These are phyloP conservation scores for Tinea pellionella DNA, from an alignment of 2,888 invertebrate genomes.

Conservation along the genomic window DNA sequence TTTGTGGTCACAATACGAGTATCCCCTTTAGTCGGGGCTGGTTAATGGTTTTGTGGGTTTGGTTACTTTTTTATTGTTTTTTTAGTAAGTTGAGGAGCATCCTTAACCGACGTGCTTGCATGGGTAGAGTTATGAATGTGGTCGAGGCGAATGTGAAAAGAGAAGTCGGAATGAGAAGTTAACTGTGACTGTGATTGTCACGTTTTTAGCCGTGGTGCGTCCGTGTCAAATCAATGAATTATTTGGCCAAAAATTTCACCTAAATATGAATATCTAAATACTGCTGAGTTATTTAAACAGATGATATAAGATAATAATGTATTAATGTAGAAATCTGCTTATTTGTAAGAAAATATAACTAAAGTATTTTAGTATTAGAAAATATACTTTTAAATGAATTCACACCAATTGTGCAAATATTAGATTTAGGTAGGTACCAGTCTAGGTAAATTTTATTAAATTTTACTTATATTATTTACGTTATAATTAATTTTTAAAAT, in stretches of 20 bases:
- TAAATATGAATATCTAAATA: neutral
- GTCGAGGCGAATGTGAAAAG: too few species aligned
- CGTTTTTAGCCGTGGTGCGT: too few species aligned
- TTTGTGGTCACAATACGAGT: neutral
- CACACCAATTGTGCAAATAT: neutral
- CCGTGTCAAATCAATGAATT: too few species aligned
- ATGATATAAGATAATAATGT: neutral
- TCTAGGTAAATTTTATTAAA: neutral
- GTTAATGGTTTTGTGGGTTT: neutral
- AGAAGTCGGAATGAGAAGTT: too few species aligned
- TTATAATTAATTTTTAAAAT: neutral
- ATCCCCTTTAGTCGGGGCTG: too few species aligned
- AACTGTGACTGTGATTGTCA: too few species aligned
- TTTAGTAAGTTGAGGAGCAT: neutral
- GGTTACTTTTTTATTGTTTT: neutral
- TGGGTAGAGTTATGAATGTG: neutral
- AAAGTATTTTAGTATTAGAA: neutral
- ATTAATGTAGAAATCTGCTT: neutral
- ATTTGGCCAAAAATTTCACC: too few species aligned
- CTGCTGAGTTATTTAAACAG: neutral
- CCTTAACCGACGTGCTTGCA: too few species aligned
- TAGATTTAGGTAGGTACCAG: too few species aligned
- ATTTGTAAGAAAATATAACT: neutral
- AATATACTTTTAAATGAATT: neutral
- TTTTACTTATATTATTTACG: neutral